Evolutionary conservation across 1,140 invertebrate genomes (phyloP).

Genomic region (Drosophila orena): DNA sequence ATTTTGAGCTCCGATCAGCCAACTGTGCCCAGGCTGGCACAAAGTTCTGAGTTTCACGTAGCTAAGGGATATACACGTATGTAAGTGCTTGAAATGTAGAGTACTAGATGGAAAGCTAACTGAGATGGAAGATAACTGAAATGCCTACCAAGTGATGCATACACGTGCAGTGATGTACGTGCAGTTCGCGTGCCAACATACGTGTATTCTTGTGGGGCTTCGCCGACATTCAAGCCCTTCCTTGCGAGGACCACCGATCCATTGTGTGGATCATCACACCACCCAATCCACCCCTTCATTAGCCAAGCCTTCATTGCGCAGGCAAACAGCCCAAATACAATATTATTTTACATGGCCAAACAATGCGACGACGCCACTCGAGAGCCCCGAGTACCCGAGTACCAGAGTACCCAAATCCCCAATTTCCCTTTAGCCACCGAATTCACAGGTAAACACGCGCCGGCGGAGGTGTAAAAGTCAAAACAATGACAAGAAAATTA

Average conservation of each 20-base stretch:
- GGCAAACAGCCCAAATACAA: conserved; percentile 60
- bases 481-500: conserved; percentile 70
- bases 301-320: conserved; percentile 49
- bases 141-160: neutral
- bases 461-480: conserved; percentile 62
- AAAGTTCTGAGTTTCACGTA: too few relatives aligned
- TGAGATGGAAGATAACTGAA: neutral
- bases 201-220: conserved; percentile 37
- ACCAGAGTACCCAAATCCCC: neutral
- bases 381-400: conserved; percentile 5
- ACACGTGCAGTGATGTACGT: too few relatives aligned
- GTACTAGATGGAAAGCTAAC: neutral
- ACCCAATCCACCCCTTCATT: conserved; percentile 49
- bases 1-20: too few relatives aligned
- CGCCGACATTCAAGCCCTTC: conserved; percentile 36
- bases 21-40: too few relatives aligned
- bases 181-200: conserved; percentile 3
- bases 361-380: conserved; percentile 53
- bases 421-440: conserved; percentile 2
- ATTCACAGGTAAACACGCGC: conserved; percentile 53
- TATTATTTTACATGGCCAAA: conserved; percentile 77
- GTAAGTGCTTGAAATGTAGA: too few relatives aligned
- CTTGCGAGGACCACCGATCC: neutral
- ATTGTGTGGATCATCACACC: too few relatives aligned
- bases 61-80: too few relatives aligned